Percentiles rank a stretch among this genome's conserved stretches.
Conservation (phyloP, 2,888 invertebrate genomes). For the Teinopalpus imperialis region DNA sequence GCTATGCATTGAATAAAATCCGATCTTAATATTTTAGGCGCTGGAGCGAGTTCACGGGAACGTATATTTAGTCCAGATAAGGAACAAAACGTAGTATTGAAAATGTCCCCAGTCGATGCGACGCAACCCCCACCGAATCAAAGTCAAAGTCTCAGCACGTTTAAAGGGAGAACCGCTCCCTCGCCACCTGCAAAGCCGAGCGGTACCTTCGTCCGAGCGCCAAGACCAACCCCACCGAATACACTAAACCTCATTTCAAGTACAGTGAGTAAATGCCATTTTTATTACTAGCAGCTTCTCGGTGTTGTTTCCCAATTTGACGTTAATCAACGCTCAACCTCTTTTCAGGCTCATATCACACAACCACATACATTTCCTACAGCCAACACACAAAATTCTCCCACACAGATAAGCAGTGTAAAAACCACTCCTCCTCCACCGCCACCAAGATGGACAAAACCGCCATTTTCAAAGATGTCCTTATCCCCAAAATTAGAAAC, state of each 20-base stretch:
- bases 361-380: slow-evolving; percentile 76
- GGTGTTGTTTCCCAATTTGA: slow-evolving; percentile 47
- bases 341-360: slow-evolving; percentile 81
- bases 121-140: slow-evolving; percentile 75
- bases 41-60: slow-evolving; percentile 65
- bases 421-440: slow-evolving; percentile 90
- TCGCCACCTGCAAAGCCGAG: slow-evolving; percentile 76
- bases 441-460: slow-evolving; percentile 93
- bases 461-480: slow-evolving; percentile 79
- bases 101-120: slow-evolving; percentile 86
- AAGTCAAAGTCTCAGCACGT: slow-evolving; percentile 83
- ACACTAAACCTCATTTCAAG: slow-evolving; percentile 88
- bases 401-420: slow-evolving; percentile 53
- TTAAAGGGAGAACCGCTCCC: slow-evolving; percentile 83
- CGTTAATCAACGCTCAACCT: slow-evolving; percentile 60
- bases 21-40: slow-evolving; percentile 53
- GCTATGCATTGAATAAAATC: no score
- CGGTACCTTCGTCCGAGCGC: slow-evolving; percentile 81
- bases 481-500: slow-evolving; percentile 70
- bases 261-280: slow-evolving; percentile 60
- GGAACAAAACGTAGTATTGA: slow-evolving; percentile 87
- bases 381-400: slow-evolving; percentile 64
- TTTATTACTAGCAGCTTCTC: slow-evolving; percentile 36
- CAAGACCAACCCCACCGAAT: slow-evolving; percentile 91
- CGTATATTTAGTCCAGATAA: slow-evolving; percentile 64